Percentiles rank a stretch among this genome's conserved stretches.
Conservation (phyloP, 1,140 invertebrate species). For the Bombus waltoni region DNA sequence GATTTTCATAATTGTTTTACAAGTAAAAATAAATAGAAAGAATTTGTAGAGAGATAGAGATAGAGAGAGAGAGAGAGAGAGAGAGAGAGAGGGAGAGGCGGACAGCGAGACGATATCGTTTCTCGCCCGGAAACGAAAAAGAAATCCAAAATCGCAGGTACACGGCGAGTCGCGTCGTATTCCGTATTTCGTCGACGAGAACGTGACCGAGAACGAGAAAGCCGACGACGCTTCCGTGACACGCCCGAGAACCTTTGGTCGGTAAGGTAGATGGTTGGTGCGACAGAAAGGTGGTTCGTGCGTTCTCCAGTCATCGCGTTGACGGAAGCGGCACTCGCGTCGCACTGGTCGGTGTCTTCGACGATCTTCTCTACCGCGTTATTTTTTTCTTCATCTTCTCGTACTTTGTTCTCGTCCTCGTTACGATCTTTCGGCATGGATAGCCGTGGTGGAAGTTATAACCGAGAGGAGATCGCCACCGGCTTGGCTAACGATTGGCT, state of each 20-base stretch:
- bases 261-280: background rate
- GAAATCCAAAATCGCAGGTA: background rate
- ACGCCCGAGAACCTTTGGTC: background rate
- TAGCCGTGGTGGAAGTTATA: constrained; percentile 76
- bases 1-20: background rate
- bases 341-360: background rate
- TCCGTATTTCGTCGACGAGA: too few species aligned
- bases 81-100: background rate
- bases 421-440: constrained; percentile 73
- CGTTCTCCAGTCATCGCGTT: background rate
- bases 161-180: background rate
- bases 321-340: background rate
- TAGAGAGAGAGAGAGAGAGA: background rate
- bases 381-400: background rate
- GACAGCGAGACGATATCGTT: background rate
- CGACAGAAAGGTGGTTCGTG: too few species aligned
- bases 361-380: background rate
- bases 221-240: too few species aligned
- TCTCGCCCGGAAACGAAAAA: background rate
- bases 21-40: constrained; percentile 7
- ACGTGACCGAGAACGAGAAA: too few species aligned
- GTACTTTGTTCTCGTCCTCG: constrained; percentile 61
- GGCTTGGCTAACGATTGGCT: constrained; percentile 77
- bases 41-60: background rate
- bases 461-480: constrained; percentile 73